Base-by-base conservation (phyloP, 2,113 vertebrate genomes). In the Cyanoliseus patagonus region DNA sequence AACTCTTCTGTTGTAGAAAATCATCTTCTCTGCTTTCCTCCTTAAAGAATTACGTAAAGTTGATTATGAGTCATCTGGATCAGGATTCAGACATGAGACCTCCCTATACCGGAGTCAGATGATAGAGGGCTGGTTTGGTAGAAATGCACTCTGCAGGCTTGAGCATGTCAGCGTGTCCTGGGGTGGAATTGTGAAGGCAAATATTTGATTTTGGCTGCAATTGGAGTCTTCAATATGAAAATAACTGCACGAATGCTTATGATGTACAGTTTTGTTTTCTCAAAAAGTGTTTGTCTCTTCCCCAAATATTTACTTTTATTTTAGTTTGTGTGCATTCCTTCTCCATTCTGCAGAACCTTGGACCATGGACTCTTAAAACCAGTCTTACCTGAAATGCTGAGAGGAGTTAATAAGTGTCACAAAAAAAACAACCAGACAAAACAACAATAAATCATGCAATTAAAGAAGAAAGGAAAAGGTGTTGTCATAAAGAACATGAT, bases 251-350 rank as follows among this genome's bases (percentile, higher is more conserved):
- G 74, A 76, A 74, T 76, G 62, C 84, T 91, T 76, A 87, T 1
- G 0, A 9, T 63, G 24, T 46, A 46, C 27, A 13, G 3, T 6
- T 28, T 69, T 72, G 44, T 77, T 57, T 31, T 37, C 31, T 83
- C 17, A 39, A 35, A 83, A 80, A 25, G 33, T 70, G 67, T 88
- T 94, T 94, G 64, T 84, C 7, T 87, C 51, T 78, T 83, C 42
- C 33, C 31, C 41, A 96, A 86, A 95, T 92, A 94, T 86, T 91
- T 96, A 91, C 70, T 86, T 95, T 23, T 59, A 10, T 84, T 94
- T 94, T n/a, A 24, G 28, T 59, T 94, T 74, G 11, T 85, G 30
- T 74, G 41, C 10, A 0, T 91, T 93, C n/a, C 28, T 68, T 44
- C 44, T 79, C 52, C 1, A 0, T 47, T 64, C 44, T 83, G 18